Percentiles rank a stretch among this genome's conserved stretches.
phyloP scores from a whole-genome alignment of 2,113 vertebrate species.

The Mystacornis crossleyi region DNA sequence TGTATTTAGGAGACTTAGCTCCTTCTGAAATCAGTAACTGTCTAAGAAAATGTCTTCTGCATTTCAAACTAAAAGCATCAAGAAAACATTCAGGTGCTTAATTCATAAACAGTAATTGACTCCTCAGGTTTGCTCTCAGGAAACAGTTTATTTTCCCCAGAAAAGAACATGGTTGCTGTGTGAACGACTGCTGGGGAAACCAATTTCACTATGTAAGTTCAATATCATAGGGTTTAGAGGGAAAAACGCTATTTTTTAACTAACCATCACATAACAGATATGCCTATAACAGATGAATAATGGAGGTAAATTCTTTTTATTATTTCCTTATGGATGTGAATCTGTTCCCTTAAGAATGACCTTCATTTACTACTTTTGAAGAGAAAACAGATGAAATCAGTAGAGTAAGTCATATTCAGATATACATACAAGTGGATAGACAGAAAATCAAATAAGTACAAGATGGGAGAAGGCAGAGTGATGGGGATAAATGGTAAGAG shows the following conservation, averaged over 20 bases:
- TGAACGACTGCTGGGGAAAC: not conserved
- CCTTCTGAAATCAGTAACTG: not conserved
- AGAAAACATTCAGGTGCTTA: not conserved
- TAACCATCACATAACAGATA: not conserved
- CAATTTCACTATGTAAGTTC: not conserved
- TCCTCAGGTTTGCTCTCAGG: not conserved
- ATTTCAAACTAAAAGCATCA: not conserved
- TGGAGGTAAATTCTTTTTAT: not conserved
- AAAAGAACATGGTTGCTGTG: not conserved
- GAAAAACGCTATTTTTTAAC: not conserved
- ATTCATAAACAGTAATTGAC: not conserved
- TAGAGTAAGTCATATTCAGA: not conserved
- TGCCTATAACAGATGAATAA: not conserved
- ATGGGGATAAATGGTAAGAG: not conserved
- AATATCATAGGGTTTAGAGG: not conserved
- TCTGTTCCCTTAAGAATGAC: not conserved
- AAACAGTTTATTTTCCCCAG: not conserved
- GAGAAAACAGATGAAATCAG: not conserved
- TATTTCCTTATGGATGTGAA: not conserved
- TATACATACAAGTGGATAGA: not conserved
- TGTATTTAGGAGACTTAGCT: not conserved
- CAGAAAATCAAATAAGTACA: not conserved
- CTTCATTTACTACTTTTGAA: not conserved
- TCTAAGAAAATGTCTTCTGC: not conserved
- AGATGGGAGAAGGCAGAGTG: not conserved